Base-by-base conservation (phyloP, 2,888 invertebrate genomes). In the Eretmocerus hayati region DNA sequence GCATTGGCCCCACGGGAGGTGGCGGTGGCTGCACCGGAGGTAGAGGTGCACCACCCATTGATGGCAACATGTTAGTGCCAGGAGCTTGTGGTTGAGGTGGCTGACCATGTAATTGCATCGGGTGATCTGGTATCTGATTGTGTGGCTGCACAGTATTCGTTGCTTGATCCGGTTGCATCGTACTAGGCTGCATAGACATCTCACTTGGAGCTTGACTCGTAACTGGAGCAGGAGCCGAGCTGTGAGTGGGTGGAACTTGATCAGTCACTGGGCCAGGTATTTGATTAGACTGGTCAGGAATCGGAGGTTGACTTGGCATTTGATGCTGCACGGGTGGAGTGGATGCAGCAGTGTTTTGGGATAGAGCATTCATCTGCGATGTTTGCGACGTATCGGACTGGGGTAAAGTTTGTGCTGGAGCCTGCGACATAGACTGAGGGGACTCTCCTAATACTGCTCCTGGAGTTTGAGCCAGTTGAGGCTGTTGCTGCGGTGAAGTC, bases 1-100 rank as follows among this genome's bases (percentile, higher is more conserved):
- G 48, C 2, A 62, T 58, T 46, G 62, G 66, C 20, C 59, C 61
- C 4, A 62, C 62, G 2, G 63, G 49, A 13, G 64, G 49, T 31
- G 64, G 56, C 54, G 48, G 54, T 8, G 49, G 54, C 18, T 43
- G 48, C 5, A 33, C 13, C 3, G 41, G n/a, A 44, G 61, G 61
- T 32, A 61, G 64, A 3, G 55, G 11, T 2, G 47, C 2, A 31
- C 51, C 22, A 5, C 6, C 39, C 13, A 21, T 21, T 9, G 39
- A 13, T 13, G 21, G 23, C 8, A 23, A 8, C 6, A 37, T 11
- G n/a, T n/a, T n/a, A 20, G 19, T 52, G 9, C 31, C 49, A 41
- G 46, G 52, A 26, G 42, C 48, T 36, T 52, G 55, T n/a, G 42
- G 46, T 42, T 56, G 55, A 4, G 48, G 31, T n/a, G 56, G 53